A percentile compares a stretch with the other conserved stretches of the same genome.
These are phyloP conservation scores for Lasioglossum morio DNA, from an alignment of 2,888 invertebrate genomes.

Conservation along the genomic window DNA sequence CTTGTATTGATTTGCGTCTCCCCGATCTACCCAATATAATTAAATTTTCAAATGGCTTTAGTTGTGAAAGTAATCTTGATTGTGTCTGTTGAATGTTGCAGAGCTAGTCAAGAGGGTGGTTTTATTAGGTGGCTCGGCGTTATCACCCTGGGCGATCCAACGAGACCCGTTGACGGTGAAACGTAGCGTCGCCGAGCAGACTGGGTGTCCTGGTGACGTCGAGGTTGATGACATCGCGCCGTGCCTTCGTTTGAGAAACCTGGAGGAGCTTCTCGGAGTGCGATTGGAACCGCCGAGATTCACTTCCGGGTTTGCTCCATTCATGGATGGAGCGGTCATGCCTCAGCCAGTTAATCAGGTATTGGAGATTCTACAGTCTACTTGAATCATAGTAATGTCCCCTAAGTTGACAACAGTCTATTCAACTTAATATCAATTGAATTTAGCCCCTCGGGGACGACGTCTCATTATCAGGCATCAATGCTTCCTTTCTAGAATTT, in stretches of 20 bases:
- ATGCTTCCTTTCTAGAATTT: too few relatives aligned
- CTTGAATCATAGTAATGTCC: not conserved
- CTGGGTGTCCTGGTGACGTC: constrained; percentile 93
- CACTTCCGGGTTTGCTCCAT: constrained; percentile 96
- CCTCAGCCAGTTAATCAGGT: constrained; percentile 81
- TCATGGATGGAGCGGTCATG: constrained; percentile 95
- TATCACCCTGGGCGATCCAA: constrained; percentile 96
- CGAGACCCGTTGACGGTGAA: constrained; percentile 93
- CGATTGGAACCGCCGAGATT: constrained; percentile 92
- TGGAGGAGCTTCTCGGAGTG: constrained; percentile 90
- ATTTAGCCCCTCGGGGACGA: not conserved
- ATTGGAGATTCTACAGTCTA: constrained; percentile 2
- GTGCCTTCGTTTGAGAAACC: constrained; percentile 92
- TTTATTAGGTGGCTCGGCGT: constrained; percentile 94
- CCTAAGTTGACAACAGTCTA: not conserved
- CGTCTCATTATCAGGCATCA: not conserved
- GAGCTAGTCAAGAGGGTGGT: constrained; percentile 93
- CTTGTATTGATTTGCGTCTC: not conserved
- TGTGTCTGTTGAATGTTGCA: constrained; percentile 66
- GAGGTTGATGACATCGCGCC: constrained; percentile 94
- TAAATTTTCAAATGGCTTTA: not conserved
- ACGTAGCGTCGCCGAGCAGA: constrained; percentile 92
- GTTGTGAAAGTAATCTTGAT: not conserved
- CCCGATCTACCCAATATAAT: not conserved
- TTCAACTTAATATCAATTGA: not conserved